phyloP scores from a whole-genome alignment of 2,113 vertebrate species.

The Sardina pilchardus region DNA sequence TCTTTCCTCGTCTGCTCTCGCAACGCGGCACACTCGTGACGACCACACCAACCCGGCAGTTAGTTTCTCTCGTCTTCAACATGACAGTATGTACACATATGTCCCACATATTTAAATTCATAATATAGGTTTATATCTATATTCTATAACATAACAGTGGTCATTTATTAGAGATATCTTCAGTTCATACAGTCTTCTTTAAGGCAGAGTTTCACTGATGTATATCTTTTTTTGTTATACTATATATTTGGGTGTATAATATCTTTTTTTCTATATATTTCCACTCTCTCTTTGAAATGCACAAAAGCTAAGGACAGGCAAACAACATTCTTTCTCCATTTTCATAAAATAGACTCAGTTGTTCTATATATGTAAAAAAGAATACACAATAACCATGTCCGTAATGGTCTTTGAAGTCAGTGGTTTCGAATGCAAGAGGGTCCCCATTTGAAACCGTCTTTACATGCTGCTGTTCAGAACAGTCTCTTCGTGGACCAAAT shows the following conservation, averaged over 20 bases:
- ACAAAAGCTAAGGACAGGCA: constrained; percentile 78
- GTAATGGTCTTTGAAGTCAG: constrained; percentile 35
- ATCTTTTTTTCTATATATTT: constrained; percentile 70
- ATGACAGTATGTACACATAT: constrained; percentile 81
- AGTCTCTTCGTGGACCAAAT: not conserved
- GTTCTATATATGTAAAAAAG: constrained; percentile 29
- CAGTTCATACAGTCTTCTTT: constrained; percentile 88
- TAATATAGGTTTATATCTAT: constrained; percentile 64
- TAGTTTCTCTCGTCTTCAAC: not conserved
- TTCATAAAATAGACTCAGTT: constrained; percentile 71
- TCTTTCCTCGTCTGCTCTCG: not conserved
- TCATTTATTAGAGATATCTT: constrained; percentile 78
- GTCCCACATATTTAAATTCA: constrained; percentile 64
- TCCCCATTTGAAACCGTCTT: constrained; percentile 58
- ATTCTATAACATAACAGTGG: constrained; percentile 61
- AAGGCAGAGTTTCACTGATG: constrained; percentile 95
- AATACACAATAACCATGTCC: constrained; percentile 13
- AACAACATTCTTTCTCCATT: constrained; percentile 68
- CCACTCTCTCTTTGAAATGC: constrained; percentile 55
- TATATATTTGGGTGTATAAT: constrained; percentile 37
- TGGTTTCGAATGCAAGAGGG: constrained; percentile 57
- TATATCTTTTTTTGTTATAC: constrained; percentile 74
- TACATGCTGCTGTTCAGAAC: constrained; percentile 20
- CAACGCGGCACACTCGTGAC: not conserved
- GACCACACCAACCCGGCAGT: not conserved